A percentile compares a stretch with the other conserved stretches of the same genome.
phyloP scores from a whole-genome alignment of 2,888 invertebrate genomes.

The Bruchidius siliquastri region DNA sequence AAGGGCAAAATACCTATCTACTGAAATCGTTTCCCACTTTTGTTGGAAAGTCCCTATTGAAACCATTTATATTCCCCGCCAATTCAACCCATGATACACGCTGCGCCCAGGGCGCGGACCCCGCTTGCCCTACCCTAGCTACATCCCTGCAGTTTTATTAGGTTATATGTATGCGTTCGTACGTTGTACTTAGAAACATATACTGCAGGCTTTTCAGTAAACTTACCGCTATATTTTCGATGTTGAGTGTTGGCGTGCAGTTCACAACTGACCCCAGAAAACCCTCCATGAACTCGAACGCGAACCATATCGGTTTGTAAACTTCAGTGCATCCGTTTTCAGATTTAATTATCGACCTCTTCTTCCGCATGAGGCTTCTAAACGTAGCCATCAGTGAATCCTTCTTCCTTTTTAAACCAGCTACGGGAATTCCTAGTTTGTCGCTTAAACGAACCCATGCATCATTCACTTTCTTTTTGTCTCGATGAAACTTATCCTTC shows the following conservation, averaged over 20 bases:
- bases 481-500: neutral
- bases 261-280: neutral
- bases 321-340: neutral
- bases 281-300: neutral
- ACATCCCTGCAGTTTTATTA: no score
- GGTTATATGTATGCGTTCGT: no score
- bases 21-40: no score
- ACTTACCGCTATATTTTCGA: neutral
- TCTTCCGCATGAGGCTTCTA: neutral
- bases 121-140: no score
- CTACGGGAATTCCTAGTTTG: neutral
- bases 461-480: neutral
- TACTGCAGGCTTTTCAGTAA: neutral
- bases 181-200: no score
- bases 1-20: no score
- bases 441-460: neutral
- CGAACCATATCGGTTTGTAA: neutral
- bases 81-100: no score
- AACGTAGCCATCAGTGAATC: conserved; percentile 3
- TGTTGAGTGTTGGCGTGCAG: neutral
- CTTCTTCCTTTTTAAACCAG: neutral
- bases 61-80: no score
- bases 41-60: no score
- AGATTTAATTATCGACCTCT: neutral
- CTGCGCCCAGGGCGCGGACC: no score